Base-by-base conservation (phyloP, 2,888 invertebrate genomes). In the Chironomus riparius region DNA sequence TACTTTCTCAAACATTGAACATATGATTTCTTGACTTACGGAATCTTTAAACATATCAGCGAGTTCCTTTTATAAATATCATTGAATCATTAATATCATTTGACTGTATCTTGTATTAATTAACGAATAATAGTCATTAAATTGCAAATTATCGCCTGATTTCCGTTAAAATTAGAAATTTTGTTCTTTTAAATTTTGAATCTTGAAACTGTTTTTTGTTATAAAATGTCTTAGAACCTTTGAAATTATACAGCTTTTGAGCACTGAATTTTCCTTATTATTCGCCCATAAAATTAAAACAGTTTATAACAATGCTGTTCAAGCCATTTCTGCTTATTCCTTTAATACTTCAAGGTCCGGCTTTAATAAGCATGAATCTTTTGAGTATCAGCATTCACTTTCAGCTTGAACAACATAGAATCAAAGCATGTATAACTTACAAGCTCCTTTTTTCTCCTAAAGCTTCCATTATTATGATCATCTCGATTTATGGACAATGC, bases 361-460 rank as follows among this genome's bases (percentile, higher is more conserved):
- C 1, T 7, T 10, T 2, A 38, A 1, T 10, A n/a, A n/a, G 10
- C 38, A 10, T 10, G 10, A 38, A 1, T 38, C 38, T 38, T 38
- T 38, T 10, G 4, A 10, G 38, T 38, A 38, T 38, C 7, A 10
- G 1, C 38, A 2, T 1, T 56, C 2, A 1, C 1, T 15, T 56
- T 15, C 18, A 56, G n/a, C 18, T 13, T 56, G 6, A 18, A 15
- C 15, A 18, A 10, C n/a, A 18, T 2, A 18, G 56, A 18, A 15
- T n/a, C 15, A 56, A 15, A 15, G 18, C 13, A 24, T 3, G 15
- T 15, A 65, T 50, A 28, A 77, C 79, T 78, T 76, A 79, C 85
- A 81, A 86, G 82, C 78, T 80, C 79, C 79, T 85, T 83, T 80
- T 84, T 86, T 78, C 84, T 81, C 15, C 86, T 82, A 80, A 86